Conservation (phyloP, 1,140 invertebrate genomes). For the Eupeodes corollae region DNA sequence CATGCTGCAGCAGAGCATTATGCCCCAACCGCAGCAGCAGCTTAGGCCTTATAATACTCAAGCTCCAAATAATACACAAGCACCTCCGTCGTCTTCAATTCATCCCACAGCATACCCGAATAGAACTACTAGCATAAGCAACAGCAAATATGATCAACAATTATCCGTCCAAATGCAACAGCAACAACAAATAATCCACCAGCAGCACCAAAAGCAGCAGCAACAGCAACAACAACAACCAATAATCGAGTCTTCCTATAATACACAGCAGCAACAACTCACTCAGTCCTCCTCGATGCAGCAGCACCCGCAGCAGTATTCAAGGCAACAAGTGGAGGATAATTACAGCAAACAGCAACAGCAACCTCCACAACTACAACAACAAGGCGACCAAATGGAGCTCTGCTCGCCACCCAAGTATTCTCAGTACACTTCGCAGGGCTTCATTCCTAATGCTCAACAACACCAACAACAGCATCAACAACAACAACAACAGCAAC, state of each 20-base stretch:
- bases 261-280: background rate
- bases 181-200: conserved; percentile 1
- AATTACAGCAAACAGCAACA: background rate
- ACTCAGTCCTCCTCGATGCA: background rate
- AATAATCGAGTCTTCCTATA: background rate
- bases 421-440: background rate
- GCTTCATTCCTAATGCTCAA: background rate
- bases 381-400: conserved; percentile 2
- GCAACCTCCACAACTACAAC: conserved; percentile 1
- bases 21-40: background rate
- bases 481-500: conserved; percentile 10
- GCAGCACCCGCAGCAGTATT: background rate
- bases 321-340: conserved; percentile 2
- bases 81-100: too few species aligned
- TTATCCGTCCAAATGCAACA: conserved; percentile 11
- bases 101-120: background rate
- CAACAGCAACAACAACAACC: conserved; percentile 4
- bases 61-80: background rate
- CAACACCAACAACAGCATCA: conserved; percentile 9
- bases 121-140: conserved; percentile 4
- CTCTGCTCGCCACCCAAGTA: conserved; percentile 5
- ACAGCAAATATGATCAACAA: conserved; percentile 9
- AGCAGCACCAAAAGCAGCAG: conserved; percentile 1
- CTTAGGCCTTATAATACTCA: background rate
- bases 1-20: background rate